A percentile compares a stretch with the other conserved stretches of the same genome.
Evolutionary conservation across 2,113 vertebrate species (phyloP).

Genomic region (Drymodes brunneopygia): DNA sequence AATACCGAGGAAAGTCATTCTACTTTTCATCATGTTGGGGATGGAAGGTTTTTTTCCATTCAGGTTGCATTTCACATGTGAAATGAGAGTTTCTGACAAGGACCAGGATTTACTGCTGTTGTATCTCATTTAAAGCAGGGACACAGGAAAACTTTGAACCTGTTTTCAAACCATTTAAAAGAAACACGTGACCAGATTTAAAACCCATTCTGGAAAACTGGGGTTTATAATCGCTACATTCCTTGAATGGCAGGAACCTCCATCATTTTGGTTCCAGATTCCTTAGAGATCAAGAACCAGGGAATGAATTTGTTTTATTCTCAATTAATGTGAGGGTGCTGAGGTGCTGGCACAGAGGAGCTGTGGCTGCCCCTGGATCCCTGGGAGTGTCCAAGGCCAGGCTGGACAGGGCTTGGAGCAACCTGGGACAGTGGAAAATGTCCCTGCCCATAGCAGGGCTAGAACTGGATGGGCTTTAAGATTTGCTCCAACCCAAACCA

Average conservation of each 20-base stretch:
- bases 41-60: not conserved
- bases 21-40: not conserved
- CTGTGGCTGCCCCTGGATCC: not conserved
- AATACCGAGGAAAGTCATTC: not conserved
- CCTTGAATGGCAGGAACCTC: not conserved
- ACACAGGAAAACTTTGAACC: not conserved
- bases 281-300: not conserved
- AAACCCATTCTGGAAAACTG: not conserved
- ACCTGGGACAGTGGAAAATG: accelerated
- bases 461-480: not conserved
- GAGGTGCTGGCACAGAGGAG: not conserved
- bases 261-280: not conserved
- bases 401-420: accelerated
- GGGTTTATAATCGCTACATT: not conserved
- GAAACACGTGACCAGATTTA: not conserved
- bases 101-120: not conserved
- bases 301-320: not conserved
- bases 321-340: not conserved
- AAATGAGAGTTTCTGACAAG: not conserved
- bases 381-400: not conserved
- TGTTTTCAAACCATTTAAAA: not conserved
- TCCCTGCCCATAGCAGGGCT: not conserved
- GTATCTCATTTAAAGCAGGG: not conserved
- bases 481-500: not conserved
- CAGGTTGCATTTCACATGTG: not conserved